Base-by-base conservation (phyloP, 1,140 invertebrate species). In the Drosophila sp. region DNA sequence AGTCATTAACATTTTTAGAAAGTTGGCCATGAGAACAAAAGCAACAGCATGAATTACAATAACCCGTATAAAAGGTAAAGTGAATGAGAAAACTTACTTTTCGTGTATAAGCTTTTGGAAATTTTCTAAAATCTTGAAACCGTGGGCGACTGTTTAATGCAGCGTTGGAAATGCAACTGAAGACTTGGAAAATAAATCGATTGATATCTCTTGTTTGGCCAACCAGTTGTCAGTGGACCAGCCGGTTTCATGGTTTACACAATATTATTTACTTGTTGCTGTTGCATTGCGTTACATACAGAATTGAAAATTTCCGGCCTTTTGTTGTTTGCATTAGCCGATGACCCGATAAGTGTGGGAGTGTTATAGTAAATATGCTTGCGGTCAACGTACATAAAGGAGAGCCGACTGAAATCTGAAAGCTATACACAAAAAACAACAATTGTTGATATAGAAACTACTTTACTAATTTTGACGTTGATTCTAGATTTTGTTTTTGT, bases 261-360 rank as follows among this genome's bases (percentile, higher is more conserved):
- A 72, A 72, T 57, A 61, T 64, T 60, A 30, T 63, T 54, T 65
- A n/a, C 58, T 66, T 62, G 25, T 57, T 63, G 50, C 17, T 55
- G 11, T 44, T 67, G 40, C 41, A 64, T 76, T 72, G 56, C 69
- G 40, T 65, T 82, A 33, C 44, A 66, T 27, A 76, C 47, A 75
- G 70, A 86, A 86, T 86, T 86, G 61, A 87, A 76, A 81, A 80
- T 87, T 87, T 86, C 83, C 83, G 83, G 83, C 47, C 84, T 82
- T 83, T 86, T 79, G 78, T 87, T 58, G 54, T 44, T 35, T 56
- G 55, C 35, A 17, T 40, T 27, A 27, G 23, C 2, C 23, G 44
- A 50, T 7, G 33, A 33, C 32, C 23, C 17, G 50, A 56, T 67
- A 33, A 47, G 58, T 35, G 60, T 63, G 40, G 32, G 65, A 35